Evolutionary conservation across 2,113 vertebrate species (phyloP).

Genomic region (Callorhinus ursinus): DNA sequence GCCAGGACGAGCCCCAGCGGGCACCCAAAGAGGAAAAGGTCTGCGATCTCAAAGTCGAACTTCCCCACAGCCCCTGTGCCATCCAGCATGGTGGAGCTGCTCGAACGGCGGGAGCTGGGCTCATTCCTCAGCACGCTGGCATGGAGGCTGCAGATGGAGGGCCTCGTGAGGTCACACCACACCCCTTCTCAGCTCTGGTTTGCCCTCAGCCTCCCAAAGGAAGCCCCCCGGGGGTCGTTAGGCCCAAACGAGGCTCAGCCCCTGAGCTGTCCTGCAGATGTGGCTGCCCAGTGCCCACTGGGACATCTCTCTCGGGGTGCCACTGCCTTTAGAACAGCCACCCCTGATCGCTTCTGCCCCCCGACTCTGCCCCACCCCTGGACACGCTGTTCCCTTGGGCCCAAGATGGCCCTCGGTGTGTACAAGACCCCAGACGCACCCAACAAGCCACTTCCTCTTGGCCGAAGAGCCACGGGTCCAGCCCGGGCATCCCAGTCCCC

Average conservation of each 20-base stretch:
- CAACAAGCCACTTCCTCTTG: background rate
- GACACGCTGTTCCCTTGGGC: background rate
- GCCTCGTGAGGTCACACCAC: rapidly evolving
- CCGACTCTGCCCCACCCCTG: background rate
- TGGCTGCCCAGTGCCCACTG: background rate
- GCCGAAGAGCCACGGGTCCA: background rate
- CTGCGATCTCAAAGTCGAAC: constrained; percentile 96
- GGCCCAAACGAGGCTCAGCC: background rate
- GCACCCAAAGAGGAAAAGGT: constrained; percentile 98
- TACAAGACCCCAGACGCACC: background rate
- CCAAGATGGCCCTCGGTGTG: background rate
- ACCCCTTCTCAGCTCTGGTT: rapidly evolving
- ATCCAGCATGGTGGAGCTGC: constrained; percentile 94
- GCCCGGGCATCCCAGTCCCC: background rate
- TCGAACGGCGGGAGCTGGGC: constrained; percentile 91
- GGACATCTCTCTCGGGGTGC: background rate
- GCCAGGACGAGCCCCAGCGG: constrained; percentile 97
- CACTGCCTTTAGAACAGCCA: background rate
- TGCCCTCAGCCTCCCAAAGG: background rate
- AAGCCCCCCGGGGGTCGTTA: background rate
- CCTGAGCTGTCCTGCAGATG: background rate
- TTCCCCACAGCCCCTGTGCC: constrained; percentile 87
- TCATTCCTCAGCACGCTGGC: constrained; percentile 93
- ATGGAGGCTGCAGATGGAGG: constrained; percentile 89
- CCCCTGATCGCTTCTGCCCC: background rate